Evolutionary conservation across 2,888 invertebrate genomes (phyloP).

Genomic region (Diogma glabrata): DNA sequence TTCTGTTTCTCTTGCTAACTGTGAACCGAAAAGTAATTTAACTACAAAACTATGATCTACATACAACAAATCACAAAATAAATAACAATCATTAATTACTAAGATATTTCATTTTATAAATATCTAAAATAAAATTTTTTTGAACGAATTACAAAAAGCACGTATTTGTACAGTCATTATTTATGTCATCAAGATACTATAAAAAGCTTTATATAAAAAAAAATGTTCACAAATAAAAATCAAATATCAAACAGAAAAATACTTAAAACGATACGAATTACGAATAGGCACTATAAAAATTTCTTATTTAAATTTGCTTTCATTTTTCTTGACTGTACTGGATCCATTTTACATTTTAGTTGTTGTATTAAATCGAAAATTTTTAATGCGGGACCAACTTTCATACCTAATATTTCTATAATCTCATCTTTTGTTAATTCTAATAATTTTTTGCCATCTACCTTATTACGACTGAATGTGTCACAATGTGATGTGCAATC

Average conservation of each 20-base stretch:
- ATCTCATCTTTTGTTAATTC: constrained; percentile 81
- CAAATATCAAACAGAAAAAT: background rate
- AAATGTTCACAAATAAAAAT: background rate
- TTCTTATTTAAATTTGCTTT: constrained; percentile 51
- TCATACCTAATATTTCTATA: constrained; percentile 78
- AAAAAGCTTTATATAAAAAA: no score
- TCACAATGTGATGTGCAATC: constrained; percentile 66
- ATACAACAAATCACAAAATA: no score
- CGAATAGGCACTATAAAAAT: constrained; percentile 43
- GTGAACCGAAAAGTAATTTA: no score
- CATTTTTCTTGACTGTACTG: constrained; percentile 32
- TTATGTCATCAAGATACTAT: no score
- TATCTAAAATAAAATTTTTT: no score
- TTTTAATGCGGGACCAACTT: constrained; percentile 89
- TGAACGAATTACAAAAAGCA: no score
- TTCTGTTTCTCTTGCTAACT: no score
- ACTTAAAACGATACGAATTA: no score
- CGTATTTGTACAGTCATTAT: no score
- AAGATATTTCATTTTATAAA: no score
- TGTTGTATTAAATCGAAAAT: constrained; percentile 88
- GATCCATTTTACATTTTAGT: constrained; percentile 65
- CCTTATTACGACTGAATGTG: constrained; percentile 54
- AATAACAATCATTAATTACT: no score
- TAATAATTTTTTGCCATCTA: constrained; percentile 71
- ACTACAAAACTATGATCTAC: no score